Conservation (phyloP, 2,797 vertebrate genomes). For the Myioborus melanocephalus region DNA sequence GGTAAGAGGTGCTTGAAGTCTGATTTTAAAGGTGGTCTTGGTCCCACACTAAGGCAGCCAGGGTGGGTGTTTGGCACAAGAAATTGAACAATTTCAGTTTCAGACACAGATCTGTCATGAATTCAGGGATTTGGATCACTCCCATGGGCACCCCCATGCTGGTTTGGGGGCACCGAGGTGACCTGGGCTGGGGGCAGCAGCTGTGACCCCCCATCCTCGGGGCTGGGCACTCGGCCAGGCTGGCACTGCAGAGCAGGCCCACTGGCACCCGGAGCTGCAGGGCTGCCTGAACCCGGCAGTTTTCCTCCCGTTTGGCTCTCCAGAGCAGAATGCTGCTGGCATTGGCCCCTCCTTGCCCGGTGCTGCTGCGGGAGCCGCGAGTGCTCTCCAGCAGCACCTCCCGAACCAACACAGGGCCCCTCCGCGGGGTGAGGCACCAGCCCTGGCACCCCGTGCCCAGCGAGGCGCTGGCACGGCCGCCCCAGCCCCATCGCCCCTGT, state of each 20-base stretch:
- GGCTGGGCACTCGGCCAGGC: background rate
- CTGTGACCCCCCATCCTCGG: background rate
- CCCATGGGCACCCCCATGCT: background rate
- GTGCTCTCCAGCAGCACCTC: accelerated
- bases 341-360: background rate
- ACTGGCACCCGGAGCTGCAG: background rate
- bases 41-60: accelerated
- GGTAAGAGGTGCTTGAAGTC: background rate
- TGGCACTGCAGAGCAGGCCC: background rate
- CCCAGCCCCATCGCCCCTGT: accelerated
- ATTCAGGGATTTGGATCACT: background rate
- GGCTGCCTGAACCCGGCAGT: background rate
- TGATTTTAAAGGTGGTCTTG: background rate
- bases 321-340: background rate
- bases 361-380: background rate
- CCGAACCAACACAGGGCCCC: accelerated
- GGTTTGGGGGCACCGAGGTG: background rate
- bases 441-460: background rate
- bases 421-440: accelerated
- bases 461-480: accelerated
- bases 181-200: background rate
- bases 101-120: background rate
- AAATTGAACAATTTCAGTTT: background rate
- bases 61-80: background rate
- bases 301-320: background rate